These are phyloP conservation scores for Oreochromis aureus DNA, from an alignment of 2,113 vertebrate genomes.

Conservation along the genomic window DNA sequence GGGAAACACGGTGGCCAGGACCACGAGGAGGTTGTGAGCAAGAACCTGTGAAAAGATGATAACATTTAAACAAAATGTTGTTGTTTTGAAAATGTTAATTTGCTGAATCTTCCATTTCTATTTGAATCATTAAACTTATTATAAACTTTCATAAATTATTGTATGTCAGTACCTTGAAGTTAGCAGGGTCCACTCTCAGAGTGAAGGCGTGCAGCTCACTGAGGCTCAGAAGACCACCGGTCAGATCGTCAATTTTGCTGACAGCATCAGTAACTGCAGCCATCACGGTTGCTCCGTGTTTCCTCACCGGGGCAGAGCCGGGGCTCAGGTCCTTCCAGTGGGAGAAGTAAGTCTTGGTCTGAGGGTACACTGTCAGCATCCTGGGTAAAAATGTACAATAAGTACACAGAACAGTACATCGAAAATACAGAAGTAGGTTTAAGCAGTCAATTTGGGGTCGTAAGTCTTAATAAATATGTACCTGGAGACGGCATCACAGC, in stretches of 20 bases:
- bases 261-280: conserved; percentile 62
- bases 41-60: conserved; percentile 45
- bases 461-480: conserved; percentile 13
- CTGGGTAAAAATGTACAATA: background rate
- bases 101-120: no score
- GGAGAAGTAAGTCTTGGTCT: conserved; percentile 86
- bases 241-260: conserved; percentile 71
- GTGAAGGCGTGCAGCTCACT: conserved; percentile 83
- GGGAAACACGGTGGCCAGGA: conserved; percentile 55
- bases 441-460: background rate
- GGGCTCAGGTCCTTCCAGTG: conserved; percentile 74
- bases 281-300: conserved; percentile 73
- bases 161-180: conserved; percentile 72
- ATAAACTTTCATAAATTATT: background rate
- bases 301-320: conserved; percentile 55
- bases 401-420: background rate
- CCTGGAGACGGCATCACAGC: conserved; percentile 74
- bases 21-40: conserved; percentile 63
- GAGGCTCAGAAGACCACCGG: conserved; percentile 18
- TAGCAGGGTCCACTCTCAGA: conserved; percentile 81
- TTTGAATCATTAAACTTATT: no score
- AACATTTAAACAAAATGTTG: rapidly evolving
- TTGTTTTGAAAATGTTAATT: no score
- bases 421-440: background rate
- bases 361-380: conserved; percentile 52